Percentiles rank a stretch among this genome's conserved stretches.
Evolutionary conservation across 92 coral and sea anemone species (phyloP).

Genomic region (Ricordea florida): DNA sequence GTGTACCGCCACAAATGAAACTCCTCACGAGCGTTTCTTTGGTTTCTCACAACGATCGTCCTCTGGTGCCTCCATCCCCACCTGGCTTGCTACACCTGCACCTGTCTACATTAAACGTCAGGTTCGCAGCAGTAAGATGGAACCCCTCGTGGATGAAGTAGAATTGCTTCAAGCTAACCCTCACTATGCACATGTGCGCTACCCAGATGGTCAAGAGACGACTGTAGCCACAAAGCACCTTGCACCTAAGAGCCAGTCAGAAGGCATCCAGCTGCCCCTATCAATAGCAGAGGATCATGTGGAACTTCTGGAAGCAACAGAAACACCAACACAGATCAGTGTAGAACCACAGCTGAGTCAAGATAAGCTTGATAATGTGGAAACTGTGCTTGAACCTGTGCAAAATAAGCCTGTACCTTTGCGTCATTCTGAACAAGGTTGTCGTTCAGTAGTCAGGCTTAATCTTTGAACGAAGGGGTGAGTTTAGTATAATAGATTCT

Average conservation of each 20-base stretch:
- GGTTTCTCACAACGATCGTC: slow-evolving; percentile 51
- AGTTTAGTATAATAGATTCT: too few relatives aligned
- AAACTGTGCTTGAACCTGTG: background rate
- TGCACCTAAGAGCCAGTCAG: slow-evolving; percentile 26
- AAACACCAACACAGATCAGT: background rate
- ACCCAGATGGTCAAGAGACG: slow-evolving; percentile 42
- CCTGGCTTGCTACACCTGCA: slow-evolving; percentile 58
- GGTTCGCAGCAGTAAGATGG: slow-evolving; percentile 48
- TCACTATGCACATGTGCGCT: slow-evolving; percentile 33
- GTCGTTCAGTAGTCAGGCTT: slow-evolving; percentile 34
- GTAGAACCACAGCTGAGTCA: background rate
- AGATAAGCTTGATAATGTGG: background rate
- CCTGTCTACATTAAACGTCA: slow-evolving; percentile 47
- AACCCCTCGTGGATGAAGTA: slow-evolving; percentile 58
- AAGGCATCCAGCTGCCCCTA: background rate
- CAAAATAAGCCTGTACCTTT: slow-evolving; percentile 8
- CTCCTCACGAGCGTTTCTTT: slow-evolving; percentile 63
- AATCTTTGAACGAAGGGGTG: slow-evolving; percentile 34
- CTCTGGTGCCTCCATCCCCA: slow-evolving; percentile 51
- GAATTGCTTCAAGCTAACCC: slow-evolving; percentile 47
- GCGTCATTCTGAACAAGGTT: slow-evolving; percentile 21
- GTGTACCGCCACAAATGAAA: slow-evolving; percentile 69
- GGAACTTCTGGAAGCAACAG: background rate
- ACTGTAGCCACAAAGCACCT: slow-evolving; percentile 14
- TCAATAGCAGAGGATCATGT: background rate